Base-by-base conservation (phyloP, 37 sponge, comb jelly and placozoan species). In the Amphimedon queenslandica region DNA sequence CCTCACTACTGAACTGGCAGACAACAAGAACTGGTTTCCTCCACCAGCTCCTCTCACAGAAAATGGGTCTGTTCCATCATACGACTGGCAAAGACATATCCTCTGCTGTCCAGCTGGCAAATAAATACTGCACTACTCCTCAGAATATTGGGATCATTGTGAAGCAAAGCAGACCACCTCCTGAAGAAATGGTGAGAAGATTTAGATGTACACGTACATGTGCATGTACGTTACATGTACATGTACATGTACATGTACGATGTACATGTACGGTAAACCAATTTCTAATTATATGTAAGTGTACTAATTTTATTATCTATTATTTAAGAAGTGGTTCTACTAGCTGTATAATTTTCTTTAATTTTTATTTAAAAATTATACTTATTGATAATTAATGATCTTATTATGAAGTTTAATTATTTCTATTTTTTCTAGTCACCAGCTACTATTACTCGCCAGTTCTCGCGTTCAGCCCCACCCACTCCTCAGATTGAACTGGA, bases 11-110 rank as follows among this genome's bases (percentile, higher is more conserved):
- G 18, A 67, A 76, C 34, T 83, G 88, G 88, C 77, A 77, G 67
- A 34, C 66, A 21, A 21, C 42, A 3, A 38, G 92, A n/a, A 33
- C 57, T 29, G 80, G 84, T 0, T 64, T 92, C 25, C 80, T 92
- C 51, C 79, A 92, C 13, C 83, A 74, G 40, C 33, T 92, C 25
- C 77, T 92, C 10, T 32, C 78, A 1, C 92, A 92, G 84, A 92
- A 92, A 75, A 87, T 92, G 92, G 92, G 92, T 2, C 77, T 92
- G 4, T 87, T 92, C 60, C 63, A 74, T 32, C 88, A 87, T 75
- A 67, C 80, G 18, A 70, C 41, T 1, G 80, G 47, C 41, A 65
- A 28, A 37, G 89, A 82, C 38, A 60, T 79, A 1, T 71, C 66
- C 64, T 16, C 30, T 8, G 55, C n/a, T 29, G 23, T 57, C 2